These are phyloP conservation scores for Biston betularia DNA, from an alignment of 2,888 invertebrate species.

Conservation along the genomic window DNA sequence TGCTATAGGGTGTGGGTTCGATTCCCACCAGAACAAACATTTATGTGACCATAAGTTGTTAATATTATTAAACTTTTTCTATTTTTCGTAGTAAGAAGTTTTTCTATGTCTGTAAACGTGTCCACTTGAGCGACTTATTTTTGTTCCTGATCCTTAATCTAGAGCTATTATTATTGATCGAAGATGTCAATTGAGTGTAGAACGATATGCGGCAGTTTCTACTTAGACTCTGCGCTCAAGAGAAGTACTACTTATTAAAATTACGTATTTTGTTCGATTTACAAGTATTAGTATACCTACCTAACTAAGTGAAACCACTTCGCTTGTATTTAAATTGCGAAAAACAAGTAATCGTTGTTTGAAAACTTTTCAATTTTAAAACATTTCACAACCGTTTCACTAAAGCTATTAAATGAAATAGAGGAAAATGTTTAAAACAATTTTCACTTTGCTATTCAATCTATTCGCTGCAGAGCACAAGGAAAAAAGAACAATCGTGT, in stretches of 20 bases:
- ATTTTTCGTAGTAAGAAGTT: too few relatives aligned
- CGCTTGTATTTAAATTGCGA: not conserved
- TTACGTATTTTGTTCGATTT: not conserved
- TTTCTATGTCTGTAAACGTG: too few relatives aligned
- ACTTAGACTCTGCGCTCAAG: too few relatives aligned
- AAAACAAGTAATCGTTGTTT: not conserved
- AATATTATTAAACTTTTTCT: too few relatives aligned
- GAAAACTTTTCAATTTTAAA: constrained; percentile 4
- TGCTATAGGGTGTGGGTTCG: too few relatives aligned
- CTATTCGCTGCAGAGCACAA: constrained; percentile 11
- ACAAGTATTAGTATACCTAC: not conserved
- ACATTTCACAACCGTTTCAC: not conserved
- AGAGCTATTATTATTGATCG: too few relatives aligned
- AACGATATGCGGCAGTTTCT: too few relatives aligned
- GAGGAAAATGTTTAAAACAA: constrained; percentile 15
- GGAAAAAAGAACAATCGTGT: constrained; percentile 32
- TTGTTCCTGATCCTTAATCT: too few relatives aligned
- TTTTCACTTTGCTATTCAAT: constrained; percentile 19
- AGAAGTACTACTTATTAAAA: not conserved
- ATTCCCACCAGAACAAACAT: too few relatives aligned
- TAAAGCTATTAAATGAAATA: constrained; percentile 12
- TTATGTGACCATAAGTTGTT: too few relatives aligned
- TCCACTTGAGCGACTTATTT: too few relatives aligned
- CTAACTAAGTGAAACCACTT: not conserved
- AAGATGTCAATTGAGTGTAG: too few relatives aligned